Conservation (phyloP, 37 sponge, comb jelly and placozoan genomes). For the Halichondria panicea region DNA sequence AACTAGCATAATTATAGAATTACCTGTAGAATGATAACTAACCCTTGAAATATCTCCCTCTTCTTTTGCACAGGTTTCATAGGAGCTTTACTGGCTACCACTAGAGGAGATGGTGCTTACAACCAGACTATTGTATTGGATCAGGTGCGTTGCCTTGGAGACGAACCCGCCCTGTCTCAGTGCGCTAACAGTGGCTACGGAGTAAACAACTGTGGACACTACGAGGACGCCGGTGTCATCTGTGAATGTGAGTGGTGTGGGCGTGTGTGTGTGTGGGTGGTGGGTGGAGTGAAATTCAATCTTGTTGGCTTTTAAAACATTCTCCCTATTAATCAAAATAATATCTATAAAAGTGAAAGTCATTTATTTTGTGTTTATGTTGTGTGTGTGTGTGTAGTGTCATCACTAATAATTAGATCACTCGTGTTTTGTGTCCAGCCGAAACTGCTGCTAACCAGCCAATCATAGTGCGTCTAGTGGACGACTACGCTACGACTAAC, state of each 20-base stretch:
- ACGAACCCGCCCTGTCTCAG: constrained; percentile 43
- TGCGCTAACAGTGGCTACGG: constrained; percentile 60
- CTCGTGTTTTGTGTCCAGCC: background rate
- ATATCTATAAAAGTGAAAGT: background rate
- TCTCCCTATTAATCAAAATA: background rate
- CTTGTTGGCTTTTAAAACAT: background rate
- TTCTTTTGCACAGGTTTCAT: constrained; percentile 27
- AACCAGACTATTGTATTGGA: constrained; percentile 48
- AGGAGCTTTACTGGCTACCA: constrained; percentile 33
- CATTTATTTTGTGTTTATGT: background rate
- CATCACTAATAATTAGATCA: too few relatives aligned
- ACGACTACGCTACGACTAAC: background rate
- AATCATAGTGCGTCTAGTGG: constrained; percentile 25
- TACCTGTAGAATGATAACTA: too few relatives aligned
- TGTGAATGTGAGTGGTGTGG: constrained; percentile 43
- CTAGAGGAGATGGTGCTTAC: background rate
- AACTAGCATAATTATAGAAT: too few relatives aligned
- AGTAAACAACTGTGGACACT: constrained; percentile 49
- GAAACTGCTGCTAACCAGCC: background rate
- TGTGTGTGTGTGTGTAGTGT: background rate
- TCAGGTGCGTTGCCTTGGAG: constrained; percentile 57
- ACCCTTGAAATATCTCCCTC: too few relatives aligned
- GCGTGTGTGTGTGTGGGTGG: background rate
- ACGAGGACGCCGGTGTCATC: constrained; percentile 77
- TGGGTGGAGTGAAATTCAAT: background rate